Evolutionary conservation across 2,113 vertebrate species (phyloP).

Genomic region (Phainopepla nitens): DNA sequence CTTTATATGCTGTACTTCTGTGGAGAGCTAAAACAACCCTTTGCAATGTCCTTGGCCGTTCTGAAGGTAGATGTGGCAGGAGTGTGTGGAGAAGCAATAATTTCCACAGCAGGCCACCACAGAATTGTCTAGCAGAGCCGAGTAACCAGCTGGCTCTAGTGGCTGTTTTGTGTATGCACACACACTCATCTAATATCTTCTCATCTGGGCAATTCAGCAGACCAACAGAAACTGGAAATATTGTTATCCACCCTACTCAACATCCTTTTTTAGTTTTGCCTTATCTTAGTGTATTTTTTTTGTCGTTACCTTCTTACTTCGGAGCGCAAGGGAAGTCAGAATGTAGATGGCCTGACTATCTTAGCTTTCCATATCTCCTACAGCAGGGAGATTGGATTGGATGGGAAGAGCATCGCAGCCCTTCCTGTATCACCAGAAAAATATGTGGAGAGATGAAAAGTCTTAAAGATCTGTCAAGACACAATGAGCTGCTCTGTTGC

Average conservation of each 20-base stretch:
- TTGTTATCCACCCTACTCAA: not conserved
- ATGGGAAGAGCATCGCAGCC: not conserved
- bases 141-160: not conserved
- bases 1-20: fast-evolving
- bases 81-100: not conserved
- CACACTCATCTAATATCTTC: not conserved
- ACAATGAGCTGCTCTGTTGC: slow-evolving; percentile 23
- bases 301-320: not conserved
- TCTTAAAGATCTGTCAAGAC: not conserved
- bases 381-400: not conserved
- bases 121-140: not conserved
- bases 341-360: not conserved
- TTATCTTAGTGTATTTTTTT: not conserved
- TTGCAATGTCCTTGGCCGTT: not conserved
- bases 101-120: not conserved
- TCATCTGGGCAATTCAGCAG: not conserved
- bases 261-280: not conserved
- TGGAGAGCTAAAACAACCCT: not conserved
- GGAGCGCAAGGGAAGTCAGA: not conserved
- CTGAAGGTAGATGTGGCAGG: not conserved
- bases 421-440: slow-evolving; percentile 15
- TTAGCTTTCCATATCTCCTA: not conserved
- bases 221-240: not conserved
- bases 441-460: slow-evolving; percentile 14
- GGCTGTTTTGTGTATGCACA: not conserved